These are phyloP conservation scores for Cathartes aura DNA, from an alignment of 2,113 vertebrate species.

Conservation along the genomic window DNA sequence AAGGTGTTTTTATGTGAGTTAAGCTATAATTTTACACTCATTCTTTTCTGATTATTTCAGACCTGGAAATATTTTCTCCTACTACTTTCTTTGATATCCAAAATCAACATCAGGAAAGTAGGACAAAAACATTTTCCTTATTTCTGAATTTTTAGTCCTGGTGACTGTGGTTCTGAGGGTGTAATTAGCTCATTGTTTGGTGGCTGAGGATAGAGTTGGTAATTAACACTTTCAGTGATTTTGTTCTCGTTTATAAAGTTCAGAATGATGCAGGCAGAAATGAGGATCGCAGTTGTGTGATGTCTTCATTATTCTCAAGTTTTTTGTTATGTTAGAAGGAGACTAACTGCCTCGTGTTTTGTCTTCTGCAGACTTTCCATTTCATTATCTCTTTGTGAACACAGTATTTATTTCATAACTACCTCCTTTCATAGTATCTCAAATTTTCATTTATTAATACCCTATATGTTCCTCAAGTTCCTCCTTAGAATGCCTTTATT, in stretches of 20 bases:
- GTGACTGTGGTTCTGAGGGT: neutral
- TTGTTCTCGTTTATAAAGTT: neutral
- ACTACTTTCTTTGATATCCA: neutral
- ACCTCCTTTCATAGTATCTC: neutral
- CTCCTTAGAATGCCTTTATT: neutral
- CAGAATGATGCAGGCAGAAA: neutral
- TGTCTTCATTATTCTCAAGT: neutral
- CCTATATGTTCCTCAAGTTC: neutral
- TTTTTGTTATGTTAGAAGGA: neutral
- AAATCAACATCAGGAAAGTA: conserved; percentile 4
- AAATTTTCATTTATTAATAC: neutral
- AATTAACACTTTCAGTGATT: neutral
- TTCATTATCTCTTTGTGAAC: neutral
- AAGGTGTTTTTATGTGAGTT: neutral
- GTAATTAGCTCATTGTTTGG: neutral
- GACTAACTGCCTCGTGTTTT: accelerated
- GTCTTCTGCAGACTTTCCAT: neutral
- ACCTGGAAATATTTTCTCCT: neutral
- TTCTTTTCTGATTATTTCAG: neutral
- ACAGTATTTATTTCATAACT: neutral
- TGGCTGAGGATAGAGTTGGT: neutral
- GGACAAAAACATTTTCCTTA: neutral
- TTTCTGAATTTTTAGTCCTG: neutral
- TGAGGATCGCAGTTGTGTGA: neutral
- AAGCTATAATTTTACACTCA: neutral